These are phyloP conservation scores for Andrena marginata DNA, from an alignment of 2,888 invertebrate species.

Conservation along the genomic window DNA sequence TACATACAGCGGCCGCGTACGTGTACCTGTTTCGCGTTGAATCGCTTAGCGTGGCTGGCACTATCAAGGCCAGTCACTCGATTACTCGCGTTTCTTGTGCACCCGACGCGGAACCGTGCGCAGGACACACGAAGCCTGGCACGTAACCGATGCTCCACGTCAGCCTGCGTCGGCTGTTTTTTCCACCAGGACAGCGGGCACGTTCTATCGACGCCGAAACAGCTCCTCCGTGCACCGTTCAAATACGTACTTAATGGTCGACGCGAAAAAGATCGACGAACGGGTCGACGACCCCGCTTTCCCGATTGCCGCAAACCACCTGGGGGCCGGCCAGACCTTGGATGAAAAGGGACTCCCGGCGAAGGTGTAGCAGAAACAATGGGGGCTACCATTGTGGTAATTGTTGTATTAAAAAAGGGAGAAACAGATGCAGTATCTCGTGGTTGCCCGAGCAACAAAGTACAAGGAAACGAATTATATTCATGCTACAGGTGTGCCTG, in stretches of 20 bases:
- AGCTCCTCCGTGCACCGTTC: not conserved
- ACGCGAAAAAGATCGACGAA: conserved; percentile 12
- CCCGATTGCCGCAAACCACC: conserved; percentile 3
- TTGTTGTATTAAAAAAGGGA: not conserved
- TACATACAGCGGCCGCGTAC: conserved; percentile 13
- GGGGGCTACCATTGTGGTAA: not conserved
- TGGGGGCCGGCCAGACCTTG: not conserved
- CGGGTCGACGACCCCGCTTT: conserved; percentile 24
- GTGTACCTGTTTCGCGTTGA: conserved; percentile 71
- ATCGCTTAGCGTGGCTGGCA: conserved; percentile 70
- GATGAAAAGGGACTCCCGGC: not conserved
- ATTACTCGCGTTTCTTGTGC: conserved; percentile 77
- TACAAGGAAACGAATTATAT: conserved; percentile 52
- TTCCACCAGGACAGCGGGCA: not conserved
- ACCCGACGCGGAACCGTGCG: conserved; percentile 61
- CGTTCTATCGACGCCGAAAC: conserved; percentile 17
- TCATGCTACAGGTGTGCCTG: conserved; percentile 47
- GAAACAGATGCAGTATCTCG: not conserved
- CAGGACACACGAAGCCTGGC: conserved; percentile 37
- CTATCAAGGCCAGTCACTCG: conserved; percentile 80
- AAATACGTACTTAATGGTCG: conserved; percentile 3
- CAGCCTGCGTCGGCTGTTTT: conserved; percentile 38
- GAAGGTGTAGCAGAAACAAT: not conserved
- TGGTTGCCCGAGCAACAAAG: conserved; percentile 27
- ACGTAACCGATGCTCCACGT: conserved; percentile 24